Percentiles rank a stretch among this genome's conserved stretches.
phyloP scores from a whole-genome alignment of 2,888 invertebrate genomes.

The Siphonodentalium dalli region DNA sequence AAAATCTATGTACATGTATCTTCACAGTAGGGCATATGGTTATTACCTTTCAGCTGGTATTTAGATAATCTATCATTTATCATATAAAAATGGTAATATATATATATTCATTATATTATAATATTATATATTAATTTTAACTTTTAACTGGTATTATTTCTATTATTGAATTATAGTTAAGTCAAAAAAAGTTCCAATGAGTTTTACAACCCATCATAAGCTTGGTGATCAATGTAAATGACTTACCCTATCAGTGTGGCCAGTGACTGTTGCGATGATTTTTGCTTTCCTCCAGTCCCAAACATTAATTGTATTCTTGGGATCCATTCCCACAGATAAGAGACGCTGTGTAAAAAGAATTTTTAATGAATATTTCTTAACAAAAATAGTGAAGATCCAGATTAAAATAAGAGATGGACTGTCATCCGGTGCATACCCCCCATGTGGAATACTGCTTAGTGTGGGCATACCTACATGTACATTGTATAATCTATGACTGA shows the following conservation, averaged over 20 bases:
- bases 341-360: conserved; percentile 46
- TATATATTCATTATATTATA: neutral
- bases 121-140: neutral
- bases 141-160: neutral
- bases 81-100: neutral
- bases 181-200: neutral
- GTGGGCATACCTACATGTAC: no score
- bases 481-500: no score
- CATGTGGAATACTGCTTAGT: no score
- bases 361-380: neutral
- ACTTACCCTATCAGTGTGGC: conserved; percentile 62
- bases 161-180: neutral
- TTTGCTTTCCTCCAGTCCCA: conserved; percentile 66
- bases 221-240: neutral
- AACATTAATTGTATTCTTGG: conserved; percentile 60
- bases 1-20: no score
- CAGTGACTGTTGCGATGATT: conserved; percentile 58
- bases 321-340: conserved; percentile 63
- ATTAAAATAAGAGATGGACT: neutral
- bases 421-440: no score
- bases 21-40: no score
- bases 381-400: neutral
- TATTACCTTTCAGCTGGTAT: no score
- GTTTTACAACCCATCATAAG: neutral
- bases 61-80: neutral